A percentile compares a stretch with the other conserved stretches of the same genome.
Conservation (phyloP, 2,113 vertebrate genomes). For the Amia ocellicauda region DNA sequence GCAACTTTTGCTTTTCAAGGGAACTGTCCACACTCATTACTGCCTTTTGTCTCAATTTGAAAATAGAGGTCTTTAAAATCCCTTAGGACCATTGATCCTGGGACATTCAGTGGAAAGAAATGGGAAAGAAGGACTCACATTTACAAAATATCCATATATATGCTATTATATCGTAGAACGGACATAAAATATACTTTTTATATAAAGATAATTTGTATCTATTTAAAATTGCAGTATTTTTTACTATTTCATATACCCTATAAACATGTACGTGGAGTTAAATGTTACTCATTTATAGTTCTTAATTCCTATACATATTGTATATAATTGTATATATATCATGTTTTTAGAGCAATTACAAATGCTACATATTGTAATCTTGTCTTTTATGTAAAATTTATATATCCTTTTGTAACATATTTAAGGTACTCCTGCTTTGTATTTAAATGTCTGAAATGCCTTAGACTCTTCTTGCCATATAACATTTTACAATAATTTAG, state of each 20-base stretch:
- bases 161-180: conserved; percentile 55
- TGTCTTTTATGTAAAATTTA: conserved; percentile 18
- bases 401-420: conserved; percentile 40
- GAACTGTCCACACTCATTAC: no score
- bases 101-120: not conserved
- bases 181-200: conserved; percentile 75
- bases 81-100: no score
- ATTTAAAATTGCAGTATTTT: conserved; percentile 90
- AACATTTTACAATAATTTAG: conserved; percentile 63
- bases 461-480: conserved; percentile 84
- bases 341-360: conserved; percentile 52
- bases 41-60: no score
- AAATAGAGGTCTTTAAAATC: no score
- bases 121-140: not conserved
- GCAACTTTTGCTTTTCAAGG: no score
- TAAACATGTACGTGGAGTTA: conserved; percentile 73
- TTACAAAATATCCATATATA: conserved; percentile 42
- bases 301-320: conserved; percentile 58
- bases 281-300: conserved; percentile 75
- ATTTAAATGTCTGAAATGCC: conserved; percentile 85
- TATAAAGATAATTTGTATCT: conserved; percentile 78
- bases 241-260: conserved; percentile 77
- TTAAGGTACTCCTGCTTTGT: conserved; percentile 67
- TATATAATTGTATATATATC: conserved; percentile 67
- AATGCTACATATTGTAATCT: no score